Evolutionary conservation across 1,140 invertebrate genomes (phyloP).

Genomic region (Drosophila sturtevanti): DNA sequence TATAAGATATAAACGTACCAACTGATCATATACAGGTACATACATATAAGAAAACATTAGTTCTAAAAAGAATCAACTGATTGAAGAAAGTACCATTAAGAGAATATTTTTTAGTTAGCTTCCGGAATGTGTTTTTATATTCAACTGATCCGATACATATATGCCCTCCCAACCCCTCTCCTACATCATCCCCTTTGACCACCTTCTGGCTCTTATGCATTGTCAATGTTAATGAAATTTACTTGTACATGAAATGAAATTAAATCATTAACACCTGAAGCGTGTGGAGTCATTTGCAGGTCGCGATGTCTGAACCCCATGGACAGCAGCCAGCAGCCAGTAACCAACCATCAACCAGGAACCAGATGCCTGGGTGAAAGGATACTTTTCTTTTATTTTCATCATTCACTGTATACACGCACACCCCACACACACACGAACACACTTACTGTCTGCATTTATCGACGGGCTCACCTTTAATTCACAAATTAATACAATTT

Average conservation of each 20-base stretch:
- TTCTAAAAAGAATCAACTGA: too few species aligned
- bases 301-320: background rate
- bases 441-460: conserved; percentile 10
- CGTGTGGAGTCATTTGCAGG: conserved; percentile 35
- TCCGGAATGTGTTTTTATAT: background rate
- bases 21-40: too few species aligned
- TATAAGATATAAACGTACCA: too few species aligned
- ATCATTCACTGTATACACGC: background rate
- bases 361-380: too few species aligned
- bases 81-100: too few species aligned
- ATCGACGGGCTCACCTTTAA: conserved; percentile 4
- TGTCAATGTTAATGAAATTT: conserved; percentile 65
- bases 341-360: too few species aligned
- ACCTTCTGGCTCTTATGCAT: conserved; percentile 21
- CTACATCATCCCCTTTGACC: too few species aligned
- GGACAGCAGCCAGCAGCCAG: background rate
- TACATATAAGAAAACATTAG: too few species aligned
- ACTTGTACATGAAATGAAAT: conserved; percentile 57
- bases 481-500: conserved; percentile 66
- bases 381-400: background rate
- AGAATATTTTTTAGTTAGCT: background rate
- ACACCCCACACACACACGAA: too few species aligned
- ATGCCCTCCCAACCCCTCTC: background rate
- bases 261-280: conserved; percentile 64
- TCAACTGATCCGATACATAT: background rate